A percentile compares a stretch with the other conserved stretches of the same genome.
phyloP scores from a whole-genome alignment of 2,113 vertebrate species.

The Equus przewalskii region DNA sequence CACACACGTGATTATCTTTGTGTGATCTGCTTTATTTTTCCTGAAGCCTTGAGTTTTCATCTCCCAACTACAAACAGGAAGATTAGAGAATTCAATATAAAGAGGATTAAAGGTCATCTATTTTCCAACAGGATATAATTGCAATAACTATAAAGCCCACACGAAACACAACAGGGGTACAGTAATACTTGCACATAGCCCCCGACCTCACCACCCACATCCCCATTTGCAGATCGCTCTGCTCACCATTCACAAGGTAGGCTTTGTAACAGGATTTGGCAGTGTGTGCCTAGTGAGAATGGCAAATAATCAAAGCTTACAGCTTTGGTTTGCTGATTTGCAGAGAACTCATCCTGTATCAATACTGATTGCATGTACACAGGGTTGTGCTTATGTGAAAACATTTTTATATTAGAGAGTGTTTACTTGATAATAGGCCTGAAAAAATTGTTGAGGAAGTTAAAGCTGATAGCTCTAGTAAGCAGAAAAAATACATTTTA shows the following conservation, averaged over 20 bases:
- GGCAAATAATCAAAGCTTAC: neutral
- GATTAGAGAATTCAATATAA: conserved; percentile 80
- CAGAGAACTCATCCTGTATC: neutral
- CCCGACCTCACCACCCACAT: neutral
- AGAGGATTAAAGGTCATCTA: conserved; percentile 81
- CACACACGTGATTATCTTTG: conserved; percentile 79
- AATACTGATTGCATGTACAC: neutral
- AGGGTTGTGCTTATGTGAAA: neutral
- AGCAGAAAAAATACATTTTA: neutral
- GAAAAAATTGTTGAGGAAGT: neutral
- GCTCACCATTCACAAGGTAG: neutral
- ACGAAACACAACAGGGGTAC: conserved; percentile 10
- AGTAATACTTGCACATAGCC: neutral
- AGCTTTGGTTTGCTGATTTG: neutral
- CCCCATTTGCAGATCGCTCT: neutral
- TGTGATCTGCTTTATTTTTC: conserved; percentile 80
- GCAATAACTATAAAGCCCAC: conserved; percentile 78
- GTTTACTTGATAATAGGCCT: neutral
- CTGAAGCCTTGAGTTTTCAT: conserved; percentile 79
- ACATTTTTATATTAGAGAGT: neutral
- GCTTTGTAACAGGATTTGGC: neutral
- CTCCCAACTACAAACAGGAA: conserved; percentile 80
- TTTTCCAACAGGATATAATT: conserved; percentile 84
- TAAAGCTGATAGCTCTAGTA: neutral
- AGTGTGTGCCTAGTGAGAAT: neutral